Evolutionary conservation across 2,888 invertebrate genomes (phyloP).

Genomic region (Parapristionchus giblindavisi): DNA sequence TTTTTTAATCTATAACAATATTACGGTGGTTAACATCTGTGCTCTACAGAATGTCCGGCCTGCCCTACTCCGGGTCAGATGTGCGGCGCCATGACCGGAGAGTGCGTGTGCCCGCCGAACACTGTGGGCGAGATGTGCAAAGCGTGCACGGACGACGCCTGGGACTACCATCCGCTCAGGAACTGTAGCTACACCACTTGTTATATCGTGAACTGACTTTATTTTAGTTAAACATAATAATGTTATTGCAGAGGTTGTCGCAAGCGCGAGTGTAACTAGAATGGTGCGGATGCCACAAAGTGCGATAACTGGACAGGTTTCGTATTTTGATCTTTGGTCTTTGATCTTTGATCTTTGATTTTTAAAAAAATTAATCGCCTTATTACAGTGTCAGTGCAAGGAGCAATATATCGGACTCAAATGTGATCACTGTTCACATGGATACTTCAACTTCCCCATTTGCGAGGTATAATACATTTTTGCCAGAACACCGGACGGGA

Average conservation of each 20-base stretch:
- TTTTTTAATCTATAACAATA: too few species aligned
- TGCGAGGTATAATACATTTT: too few species aligned
- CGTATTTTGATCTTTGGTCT: too few species aligned
- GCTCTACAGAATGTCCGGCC: conserved; percentile 69
- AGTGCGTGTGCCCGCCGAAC: conserved; percentile 72
- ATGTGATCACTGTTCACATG: conserved; percentile 71
- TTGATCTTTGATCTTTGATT: conserved; percentile 76
- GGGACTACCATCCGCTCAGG: conserved; percentile 71
- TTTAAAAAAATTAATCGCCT: too few species aligned
- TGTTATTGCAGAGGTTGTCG: conserved; percentile 38
- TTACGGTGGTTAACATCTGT: conserved; percentile 12
- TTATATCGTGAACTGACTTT: neutral
- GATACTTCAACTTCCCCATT: conserved; percentile 71
- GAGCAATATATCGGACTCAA: conserved; percentile 65
- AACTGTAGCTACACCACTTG: neutral
- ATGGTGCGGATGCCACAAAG: conserved; percentile 85
- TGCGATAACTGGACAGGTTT: conserved; percentile 81
- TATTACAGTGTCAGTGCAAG: conserved; percentile 62
- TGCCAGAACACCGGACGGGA: too few species aligned
- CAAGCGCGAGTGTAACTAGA: conserved; percentile 79
- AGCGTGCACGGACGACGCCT: conserved; percentile 70
- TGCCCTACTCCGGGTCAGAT: conserved; percentile 72
- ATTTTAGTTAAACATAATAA: neutral
- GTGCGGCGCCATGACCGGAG: conserved; percentile 71
- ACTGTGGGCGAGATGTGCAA: conserved; percentile 72